phyloP scores from a whole-genome alignment of 2,113 vertebrate genomes.

The Gambusia holbrooki region DNA sequence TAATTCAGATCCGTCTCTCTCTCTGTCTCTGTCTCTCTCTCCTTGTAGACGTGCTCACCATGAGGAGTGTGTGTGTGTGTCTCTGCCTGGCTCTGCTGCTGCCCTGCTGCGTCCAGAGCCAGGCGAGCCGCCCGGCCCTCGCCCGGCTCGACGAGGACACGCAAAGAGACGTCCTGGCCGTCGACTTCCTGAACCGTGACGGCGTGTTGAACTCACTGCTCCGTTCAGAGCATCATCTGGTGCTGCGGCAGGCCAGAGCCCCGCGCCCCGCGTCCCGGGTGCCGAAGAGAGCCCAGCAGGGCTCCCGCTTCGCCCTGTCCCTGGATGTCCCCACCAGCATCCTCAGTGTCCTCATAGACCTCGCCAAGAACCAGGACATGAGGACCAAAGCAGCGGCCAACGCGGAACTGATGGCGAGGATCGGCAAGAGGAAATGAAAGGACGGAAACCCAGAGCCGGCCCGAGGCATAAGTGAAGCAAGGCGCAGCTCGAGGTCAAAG shows the following conservation, averaged over 20 bases:
- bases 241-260: slow-evolving; percentile 34
- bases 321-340: slow-evolving; percentile 84
- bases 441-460: not conserved
- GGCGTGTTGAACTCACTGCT: slow-evolving; percentile 52
- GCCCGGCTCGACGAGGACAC: slow-evolving; percentile 49
- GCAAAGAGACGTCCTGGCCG: slow-evolving; percentile 52
- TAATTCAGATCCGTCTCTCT: slow-evolving; percentile 2
- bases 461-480: not conserved
- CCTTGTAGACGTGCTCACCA: slow-evolving; percentile 53
- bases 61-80: slow-evolving; percentile 62
- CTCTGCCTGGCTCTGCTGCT: slow-evolving; percentile 76
- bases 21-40: not conserved
- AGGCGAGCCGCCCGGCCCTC: slow-evolving; percentile 31
- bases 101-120: slow-evolving; percentile 56
- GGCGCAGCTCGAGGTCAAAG: not conserved
- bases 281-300: slow-evolving; percentile 77
- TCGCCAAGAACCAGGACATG: slow-evolving; percentile 86
- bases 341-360: slow-evolving; percentile 83
- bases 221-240: slow-evolving; percentile 41
- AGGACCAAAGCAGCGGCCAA: slow-evolving; percentile 85
- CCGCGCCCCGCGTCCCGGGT: slow-evolving; percentile 45
- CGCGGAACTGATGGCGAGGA: slow-evolving; percentile 84
- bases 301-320: slow-evolving; percentile 80
- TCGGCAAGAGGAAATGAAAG: slow-evolving; percentile 81
- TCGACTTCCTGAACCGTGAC: slow-evolving; percentile 54